phyloP scores from a whole-genome alignment of 2,797 vertebrate species.

The Coregonus sp. region DNA sequence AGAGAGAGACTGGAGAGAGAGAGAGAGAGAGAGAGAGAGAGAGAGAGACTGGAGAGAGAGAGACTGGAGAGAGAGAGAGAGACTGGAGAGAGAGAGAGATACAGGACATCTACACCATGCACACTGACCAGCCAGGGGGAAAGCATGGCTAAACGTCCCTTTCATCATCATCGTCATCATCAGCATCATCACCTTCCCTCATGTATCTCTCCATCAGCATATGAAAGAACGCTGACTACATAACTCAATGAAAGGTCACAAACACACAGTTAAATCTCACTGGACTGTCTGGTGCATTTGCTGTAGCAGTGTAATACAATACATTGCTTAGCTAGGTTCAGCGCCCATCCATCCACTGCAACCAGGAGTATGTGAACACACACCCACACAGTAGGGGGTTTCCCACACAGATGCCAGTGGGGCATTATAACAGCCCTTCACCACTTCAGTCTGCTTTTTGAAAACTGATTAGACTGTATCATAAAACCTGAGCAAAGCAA shows the following conservation, averaged over 20 bases:
- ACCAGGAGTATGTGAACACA: neutral
- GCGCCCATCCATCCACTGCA: neutral
- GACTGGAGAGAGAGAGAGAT: too few relatives aligned
- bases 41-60: neutral
- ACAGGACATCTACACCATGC: neutral
- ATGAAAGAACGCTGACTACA: neutral
- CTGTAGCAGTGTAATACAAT: neutral
- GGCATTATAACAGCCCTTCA: neutral
- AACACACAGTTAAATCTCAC: neutral
- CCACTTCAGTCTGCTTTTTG: conserved; percentile 17
- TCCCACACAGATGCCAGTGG: neutral
- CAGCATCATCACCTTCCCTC: neutral
- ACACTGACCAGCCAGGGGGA: neutral
- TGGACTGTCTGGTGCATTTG: neutral
- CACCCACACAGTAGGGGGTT: neutral
- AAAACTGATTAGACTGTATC: conserved; percentile 51
- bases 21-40: neutral
- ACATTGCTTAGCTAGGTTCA: neutral
- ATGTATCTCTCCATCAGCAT: neutral
- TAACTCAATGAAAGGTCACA: neutral
- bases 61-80: too few relatives aligned
- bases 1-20: neutral
- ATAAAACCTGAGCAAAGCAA: conserved; percentile 49
- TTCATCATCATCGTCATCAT: neutral
- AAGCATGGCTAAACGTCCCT: neutral